Percentiles rank a stretch among this genome's conserved stretches.
Evolutionary conservation across 2,113 vertebrate genomes (phyloP).

Genomic region (Ardeotis arabs): DNA sequence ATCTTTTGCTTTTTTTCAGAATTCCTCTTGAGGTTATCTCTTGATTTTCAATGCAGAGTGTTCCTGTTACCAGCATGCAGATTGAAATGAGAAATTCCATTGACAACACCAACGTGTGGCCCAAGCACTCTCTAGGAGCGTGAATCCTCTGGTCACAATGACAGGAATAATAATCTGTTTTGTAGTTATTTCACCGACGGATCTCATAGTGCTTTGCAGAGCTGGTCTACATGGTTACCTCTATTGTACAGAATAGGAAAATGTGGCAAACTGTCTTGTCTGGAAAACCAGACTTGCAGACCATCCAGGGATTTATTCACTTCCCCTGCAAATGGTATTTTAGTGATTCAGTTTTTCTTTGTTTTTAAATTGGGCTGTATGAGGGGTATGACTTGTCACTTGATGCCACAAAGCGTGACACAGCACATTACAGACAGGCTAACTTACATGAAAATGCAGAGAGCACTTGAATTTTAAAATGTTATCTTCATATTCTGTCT

Average conservation of each 20-base stretch:
- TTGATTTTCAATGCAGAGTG: neutral
- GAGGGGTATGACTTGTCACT: neutral
- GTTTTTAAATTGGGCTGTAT: neutral
- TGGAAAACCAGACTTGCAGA: neutral
- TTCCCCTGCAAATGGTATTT: neutral
- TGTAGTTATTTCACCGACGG: neutral
- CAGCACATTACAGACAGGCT: neutral
- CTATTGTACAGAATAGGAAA: neutral
- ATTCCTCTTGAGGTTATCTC: neutral
- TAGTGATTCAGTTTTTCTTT: neutral
- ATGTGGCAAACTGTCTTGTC: neutral
- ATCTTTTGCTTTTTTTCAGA: neutral
- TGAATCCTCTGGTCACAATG: accelerated
- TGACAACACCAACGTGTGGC: neutral
- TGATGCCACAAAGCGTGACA: neutral
- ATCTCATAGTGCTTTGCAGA: neutral
- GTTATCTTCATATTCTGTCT: neutral
- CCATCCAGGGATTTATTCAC: neutral
- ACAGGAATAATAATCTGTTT: neutral
- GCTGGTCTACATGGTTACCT: neutral
- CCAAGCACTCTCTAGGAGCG: neutral
- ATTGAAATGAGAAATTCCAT: neutral
- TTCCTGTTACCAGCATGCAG: neutral
- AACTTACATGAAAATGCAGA: neutral
- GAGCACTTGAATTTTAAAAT: neutral